Percentiles rank a stretch among this genome's conserved stretches.
Conservation (phyloP, 2,888 invertebrate species). For the Gryllus longicercus region DNA sequence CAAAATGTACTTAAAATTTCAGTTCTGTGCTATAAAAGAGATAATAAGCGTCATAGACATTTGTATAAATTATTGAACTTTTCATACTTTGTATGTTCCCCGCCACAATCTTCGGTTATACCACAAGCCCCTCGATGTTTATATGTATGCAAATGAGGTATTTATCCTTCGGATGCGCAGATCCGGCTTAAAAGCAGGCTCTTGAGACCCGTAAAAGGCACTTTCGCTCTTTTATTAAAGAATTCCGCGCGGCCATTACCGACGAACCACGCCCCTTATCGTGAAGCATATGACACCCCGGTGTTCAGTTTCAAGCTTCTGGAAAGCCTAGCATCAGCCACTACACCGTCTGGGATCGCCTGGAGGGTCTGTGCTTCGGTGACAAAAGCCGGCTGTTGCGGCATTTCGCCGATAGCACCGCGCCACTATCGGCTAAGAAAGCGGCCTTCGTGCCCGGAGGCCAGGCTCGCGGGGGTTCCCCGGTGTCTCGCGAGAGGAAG, state of each 20-base stretch:
- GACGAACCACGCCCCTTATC: neutral
- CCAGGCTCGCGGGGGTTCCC: neutral
- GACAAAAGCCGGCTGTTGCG: neutral
- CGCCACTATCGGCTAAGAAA: neutral
- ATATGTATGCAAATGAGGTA: conserved; percentile 17
- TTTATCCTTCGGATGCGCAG: neutral
- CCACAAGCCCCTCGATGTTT: neutral
- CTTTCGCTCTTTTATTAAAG: conserved; percentile 2
- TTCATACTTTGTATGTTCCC: neutral
- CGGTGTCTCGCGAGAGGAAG: neutral
- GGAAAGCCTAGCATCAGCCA: neutral
- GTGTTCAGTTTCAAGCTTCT: neutral
- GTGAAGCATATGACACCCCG: conserved; percentile 6
- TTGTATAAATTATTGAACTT: conserved; percentile 10
- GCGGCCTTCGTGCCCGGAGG: neutral
- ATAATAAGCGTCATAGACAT: neutral
- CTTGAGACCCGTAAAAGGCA: neutral
- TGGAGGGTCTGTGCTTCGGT: no score
- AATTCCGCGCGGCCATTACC: neutral
- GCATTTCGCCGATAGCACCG: neutral
- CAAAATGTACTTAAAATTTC: no score
- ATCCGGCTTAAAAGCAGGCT: neutral
- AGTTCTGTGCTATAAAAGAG: no score
- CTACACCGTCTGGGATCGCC: no score
- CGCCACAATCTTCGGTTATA: neutral